Percentiles rank a stretch among this genome's conserved stretches.
Evolutionary conservation across 2,797 vertebrate species (phyloP).

Genomic region (Lagodon rhomboides): DNA sequence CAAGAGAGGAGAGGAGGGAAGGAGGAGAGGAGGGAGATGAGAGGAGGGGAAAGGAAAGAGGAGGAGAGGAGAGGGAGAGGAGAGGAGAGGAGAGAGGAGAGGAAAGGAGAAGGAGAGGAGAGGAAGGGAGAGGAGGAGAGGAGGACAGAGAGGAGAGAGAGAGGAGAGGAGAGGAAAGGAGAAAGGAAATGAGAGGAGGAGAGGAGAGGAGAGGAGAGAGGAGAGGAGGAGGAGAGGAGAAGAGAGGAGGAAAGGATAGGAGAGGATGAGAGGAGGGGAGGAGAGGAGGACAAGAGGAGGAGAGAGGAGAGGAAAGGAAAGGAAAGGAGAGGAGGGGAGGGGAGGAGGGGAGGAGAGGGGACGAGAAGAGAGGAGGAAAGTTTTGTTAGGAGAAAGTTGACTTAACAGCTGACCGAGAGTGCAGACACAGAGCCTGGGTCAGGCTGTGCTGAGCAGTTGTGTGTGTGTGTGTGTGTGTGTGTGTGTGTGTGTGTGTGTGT

Average conservation of each 20-base stretch:
- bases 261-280: neutral
- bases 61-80: neutral
- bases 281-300: neutral
- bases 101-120: neutral
- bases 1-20: neutral
- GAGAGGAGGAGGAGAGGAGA: too few relatives aligned
- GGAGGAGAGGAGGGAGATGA: neutral
- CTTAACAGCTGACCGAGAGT: conserved; percentile 1
- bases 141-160: too few relatives aligned
- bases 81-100: neutral
- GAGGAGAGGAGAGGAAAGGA: neutral
- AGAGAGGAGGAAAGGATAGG: neutral
- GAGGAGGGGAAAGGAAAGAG: neutral
- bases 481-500: neutral
- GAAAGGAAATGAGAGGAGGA: neutral
- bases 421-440: conserved; percentile 35
- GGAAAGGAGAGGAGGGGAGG: neutral
- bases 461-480: conserved; percentile 1
- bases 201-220: too few relatives aligned
- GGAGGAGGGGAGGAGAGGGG: neutral
- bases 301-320: neutral
- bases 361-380: too few relatives aligned
- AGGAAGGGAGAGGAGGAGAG: neutral
- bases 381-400: conserved; percentile 20
- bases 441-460: conserved; percentile 9